phyloP scores from a whole-genome alignment of 2,113 vertebrate species.

The Calyptommatus sinebrachiatus region DNA sequence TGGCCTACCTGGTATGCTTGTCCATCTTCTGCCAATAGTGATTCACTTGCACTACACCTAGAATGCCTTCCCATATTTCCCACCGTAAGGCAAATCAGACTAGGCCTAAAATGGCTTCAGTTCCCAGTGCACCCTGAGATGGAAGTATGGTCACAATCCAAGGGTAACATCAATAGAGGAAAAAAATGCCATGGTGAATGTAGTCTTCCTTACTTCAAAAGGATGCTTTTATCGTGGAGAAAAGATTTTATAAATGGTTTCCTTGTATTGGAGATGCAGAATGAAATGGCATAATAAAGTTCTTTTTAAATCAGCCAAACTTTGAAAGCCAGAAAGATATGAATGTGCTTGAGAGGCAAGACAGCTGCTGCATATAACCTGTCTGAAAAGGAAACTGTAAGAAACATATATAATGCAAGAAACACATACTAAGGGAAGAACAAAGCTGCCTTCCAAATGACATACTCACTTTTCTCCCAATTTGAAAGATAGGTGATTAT shows the following conservation, averaged over 20 bases:
- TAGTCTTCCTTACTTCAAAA: constrained; percentile 20
- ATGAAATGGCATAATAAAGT: neutral
- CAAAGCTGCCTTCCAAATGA: constrained; percentile 26
- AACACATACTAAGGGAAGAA: constrained; percentile 3
- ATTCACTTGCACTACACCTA: no score
- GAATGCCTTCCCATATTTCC: no score
- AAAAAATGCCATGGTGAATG: neutral
- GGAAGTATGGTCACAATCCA: neutral
- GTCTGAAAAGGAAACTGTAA: constrained; percentile 17
- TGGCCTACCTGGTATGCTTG: no score
- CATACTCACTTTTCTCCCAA: neutral
- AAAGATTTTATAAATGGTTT: constrained; percentile 30
- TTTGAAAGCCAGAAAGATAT: neutral
- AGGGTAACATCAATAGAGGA: neutral
- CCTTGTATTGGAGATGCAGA: accelerated
- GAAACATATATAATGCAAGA: constrained; percentile 23
- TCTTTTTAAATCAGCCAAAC: neutral
- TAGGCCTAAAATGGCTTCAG: neutral
- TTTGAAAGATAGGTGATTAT: constrained; percentile 25
- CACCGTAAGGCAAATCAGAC: no score
- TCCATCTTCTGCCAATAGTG: no score
- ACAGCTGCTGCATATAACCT: constrained; percentile 41
- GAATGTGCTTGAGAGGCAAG: constrained; percentile 36
- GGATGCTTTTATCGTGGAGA: constrained; percentile 2
- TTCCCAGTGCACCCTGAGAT: neutral